These are phyloP conservation scores for Chrosomus eos DNA, from an alignment of 2,797 vertebrate species.

Conservation along the genomic window DNA sequence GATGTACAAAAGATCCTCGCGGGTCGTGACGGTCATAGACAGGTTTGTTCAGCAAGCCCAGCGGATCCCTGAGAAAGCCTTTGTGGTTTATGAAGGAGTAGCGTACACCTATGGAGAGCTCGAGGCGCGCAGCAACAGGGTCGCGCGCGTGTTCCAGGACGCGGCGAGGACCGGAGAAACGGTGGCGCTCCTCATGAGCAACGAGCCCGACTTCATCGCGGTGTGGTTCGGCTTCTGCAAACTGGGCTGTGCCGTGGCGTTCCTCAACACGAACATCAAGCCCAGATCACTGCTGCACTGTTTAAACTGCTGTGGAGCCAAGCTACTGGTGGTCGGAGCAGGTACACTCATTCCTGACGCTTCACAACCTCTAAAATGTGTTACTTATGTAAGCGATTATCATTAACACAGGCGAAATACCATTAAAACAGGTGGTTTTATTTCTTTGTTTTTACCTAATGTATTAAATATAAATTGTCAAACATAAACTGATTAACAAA, in stretches of 20 bases:
- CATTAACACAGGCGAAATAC: neutral
- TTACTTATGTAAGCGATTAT: neutral
- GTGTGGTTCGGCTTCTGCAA: slow-evolving; percentile 92
- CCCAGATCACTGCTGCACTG: slow-evolving; percentile 86
- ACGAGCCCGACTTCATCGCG: slow-evolving; percentile 91
- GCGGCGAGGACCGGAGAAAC: slow-evolving; percentile 80
- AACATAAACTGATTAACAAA: too few species aligned
- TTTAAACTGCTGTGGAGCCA: slow-evolving; percentile 84
- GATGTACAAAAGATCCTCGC: slow-evolving; percentile 65
- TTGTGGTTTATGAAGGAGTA: slow-evolving; percentile 83
- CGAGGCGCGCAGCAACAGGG: slow-evolving; percentile 82
- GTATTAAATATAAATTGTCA: neutral
- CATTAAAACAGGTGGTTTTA: neutral
- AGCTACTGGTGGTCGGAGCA: slow-evolving; percentile 85
- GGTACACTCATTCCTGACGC: slow-evolving; percentile 73
- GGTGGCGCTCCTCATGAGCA: slow-evolving; percentile 89
- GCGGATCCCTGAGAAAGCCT: slow-evolving; percentile 82
- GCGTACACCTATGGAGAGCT: slow-evolving; percentile 83
- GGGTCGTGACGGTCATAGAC: slow-evolving; percentile 82
- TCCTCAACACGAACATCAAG: slow-evolving; percentile 89
- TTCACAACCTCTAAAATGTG: neutral
- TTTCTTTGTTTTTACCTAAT: neutral
- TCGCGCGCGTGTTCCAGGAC: slow-evolving; percentile 81
- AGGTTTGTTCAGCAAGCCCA: slow-evolving; percentile 81
- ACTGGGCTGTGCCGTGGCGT: slow-evolving; percentile 88